Base-by-base conservation (phyloP, 2,113 vertebrate genomes). In the Petromus typicus region DNA sequence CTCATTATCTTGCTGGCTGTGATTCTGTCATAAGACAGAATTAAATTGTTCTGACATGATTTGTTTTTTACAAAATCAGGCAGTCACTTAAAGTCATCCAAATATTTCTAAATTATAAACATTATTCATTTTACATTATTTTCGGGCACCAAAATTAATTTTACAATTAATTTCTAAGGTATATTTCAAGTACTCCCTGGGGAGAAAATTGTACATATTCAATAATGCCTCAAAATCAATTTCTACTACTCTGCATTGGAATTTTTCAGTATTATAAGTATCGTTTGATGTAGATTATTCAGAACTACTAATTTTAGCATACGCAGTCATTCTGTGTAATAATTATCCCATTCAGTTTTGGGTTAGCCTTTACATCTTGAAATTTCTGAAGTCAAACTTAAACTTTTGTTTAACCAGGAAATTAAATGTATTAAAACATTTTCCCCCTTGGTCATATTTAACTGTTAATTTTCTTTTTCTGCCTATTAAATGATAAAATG, bases 401-500 rank as follows among this genome's bases (percentile, higher is more conserved):
- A 90, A 56, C n/a, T 93, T 91, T 94, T 57, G 30, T 13, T 71
- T 86, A 48, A n/a, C 25, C 89, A 45, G 40, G 92, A 92, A 96
- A 94, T 93, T 83, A 89, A 91, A 88, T 87, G 20, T 45, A 63
- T 85, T 90, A 88, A 86, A 78, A 37, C 25, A 51, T 51, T 63
- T 91, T 86, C 87, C 57, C 57, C 59, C 73, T 91, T 79, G 37
- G 12, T 81, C 27, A 32, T 86, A 92, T 56, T 87, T 34, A 92
- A 51, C 90, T 82, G 78, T 82, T 89, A 69, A 43, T 88, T 93
- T 97, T 94, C 25, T 76, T 90, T 67, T 1, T 25, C 45, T 95
- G n/a, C 37, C 11, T 87, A 43, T 73, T 67, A 89, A 63, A 93
- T 94, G 93, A 94, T 79, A 73, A 96, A 96, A 85, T 94, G 4